Evolutionary conservation across 2,888 invertebrate genomes (phyloP), one percentile per base, ranked within the genome.

Genomic region (Cerastis leucographa): DNA sequence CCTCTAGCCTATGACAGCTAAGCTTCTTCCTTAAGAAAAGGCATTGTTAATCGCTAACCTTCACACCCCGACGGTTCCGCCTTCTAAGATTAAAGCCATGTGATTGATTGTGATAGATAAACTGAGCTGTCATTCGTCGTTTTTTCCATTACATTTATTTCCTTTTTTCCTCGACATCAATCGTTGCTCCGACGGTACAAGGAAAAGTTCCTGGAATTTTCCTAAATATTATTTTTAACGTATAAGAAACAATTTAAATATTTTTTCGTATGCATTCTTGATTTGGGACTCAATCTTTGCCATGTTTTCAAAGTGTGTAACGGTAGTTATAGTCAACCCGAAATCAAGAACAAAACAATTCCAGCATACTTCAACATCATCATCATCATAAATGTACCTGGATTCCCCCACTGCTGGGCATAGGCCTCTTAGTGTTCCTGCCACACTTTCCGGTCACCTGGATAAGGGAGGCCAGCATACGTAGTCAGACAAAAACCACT

Each of bases 61-160:
- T n/a, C 54, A 44, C 35, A 56, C 44, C 19, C 22, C 17, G 22
- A 25, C 14, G 22, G 14, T 22, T 46, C 25, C 7, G 9, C 29
- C 19, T 29, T 9, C 59, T 49, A 12, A 74, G 11, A 29, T 74
- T 7, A 64, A 22, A 64, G 6, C 12, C 12, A 12, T 42, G 59
- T 67, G 61, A 76, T 51, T 61, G 17, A 67, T 77, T 22, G 44
- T 62, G 61, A 76, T 51, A 59, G 61, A 61, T 61, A 22, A 76
- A 17, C 35, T 62, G 12, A 35, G 12, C 17, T 14, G 9, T 14
- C 59, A 42, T 51, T 35, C 46, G 7, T 49, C 7, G n/a, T 61
- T 61, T 76, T 56, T 49, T 17, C 49, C 49, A 29, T 61, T 22
- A 35, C 40, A 56, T 64, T 73, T 35, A 40, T 71, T 42, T 29